Percentiles rank a stretch among this genome's conserved stretches.
Evolutionary conservation across 2,113 vertebrate genomes (phyloP).

Genomic region (Myotis yumanensis): DNA sequence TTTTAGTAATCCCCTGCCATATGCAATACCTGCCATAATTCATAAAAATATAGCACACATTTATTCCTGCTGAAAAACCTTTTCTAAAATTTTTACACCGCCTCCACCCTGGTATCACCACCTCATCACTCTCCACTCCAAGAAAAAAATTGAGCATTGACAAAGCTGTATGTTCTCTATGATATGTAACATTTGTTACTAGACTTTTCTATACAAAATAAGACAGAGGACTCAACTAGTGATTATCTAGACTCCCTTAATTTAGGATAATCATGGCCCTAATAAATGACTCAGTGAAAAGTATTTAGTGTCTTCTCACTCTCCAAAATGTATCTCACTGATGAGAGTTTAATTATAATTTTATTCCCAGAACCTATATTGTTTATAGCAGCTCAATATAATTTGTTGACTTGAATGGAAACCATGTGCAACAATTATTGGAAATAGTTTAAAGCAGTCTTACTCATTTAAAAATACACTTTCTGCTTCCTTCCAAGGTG

Average conservation of each 20-base stretch:
- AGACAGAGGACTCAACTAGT: not conserved
- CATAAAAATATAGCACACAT: no score
- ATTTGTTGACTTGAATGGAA: no score
- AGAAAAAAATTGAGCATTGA: not conserved
- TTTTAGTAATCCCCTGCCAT: not conserved
- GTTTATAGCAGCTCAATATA: no score
- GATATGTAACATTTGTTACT: not conserved
- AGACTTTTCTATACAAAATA: not conserved
- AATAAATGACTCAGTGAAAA: not conserved
- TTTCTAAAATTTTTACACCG: not conserved
- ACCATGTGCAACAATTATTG: no score
- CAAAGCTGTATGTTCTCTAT: not conserved
- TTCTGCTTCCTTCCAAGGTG: no score
- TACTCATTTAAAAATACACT: no score
- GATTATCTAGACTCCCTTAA: not conserved
- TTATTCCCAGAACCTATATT: not conserved
- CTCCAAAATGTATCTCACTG: not conserved
- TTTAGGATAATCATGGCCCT: not conserved
- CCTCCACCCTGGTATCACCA: not conserved
- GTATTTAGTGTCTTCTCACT: not conserved
- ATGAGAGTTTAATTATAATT: not conserved
- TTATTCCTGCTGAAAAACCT: not conserved
- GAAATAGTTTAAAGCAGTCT: no score
- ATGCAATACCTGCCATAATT: no score
- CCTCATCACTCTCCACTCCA: not conserved